phyloP scores from a whole-genome alignment of 2,888 invertebrate species.

The Melanostoma mellinum region DNA sequence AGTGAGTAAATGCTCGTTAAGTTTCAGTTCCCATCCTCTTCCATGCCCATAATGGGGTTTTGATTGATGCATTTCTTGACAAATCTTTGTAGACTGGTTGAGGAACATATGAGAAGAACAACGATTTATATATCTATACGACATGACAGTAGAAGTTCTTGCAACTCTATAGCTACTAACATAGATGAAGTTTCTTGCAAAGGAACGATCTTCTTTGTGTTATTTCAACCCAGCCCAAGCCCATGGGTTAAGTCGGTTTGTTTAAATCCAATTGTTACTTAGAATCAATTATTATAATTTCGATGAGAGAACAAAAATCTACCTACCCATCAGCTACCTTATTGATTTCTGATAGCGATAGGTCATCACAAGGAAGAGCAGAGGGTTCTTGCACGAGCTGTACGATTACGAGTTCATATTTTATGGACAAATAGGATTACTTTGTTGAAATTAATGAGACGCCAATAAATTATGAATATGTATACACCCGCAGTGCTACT shows the following conservation, averaged over 20 bases:
- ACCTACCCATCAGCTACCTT: too few relatives aligned
- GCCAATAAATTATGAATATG: slow-evolving; percentile 47
- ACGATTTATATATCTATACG: too few relatives aligned
- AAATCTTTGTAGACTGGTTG: too few relatives aligned
- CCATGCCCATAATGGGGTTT: not conserved
- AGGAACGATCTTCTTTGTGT: too few relatives aligned
- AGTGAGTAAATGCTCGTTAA: too few relatives aligned
- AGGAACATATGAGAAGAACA: too few relatives aligned
- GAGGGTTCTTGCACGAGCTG: not conserved
- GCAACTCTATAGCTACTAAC: too few relatives aligned
- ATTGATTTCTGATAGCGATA: slow-evolving; percentile 17
- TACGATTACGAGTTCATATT: slow-evolving; percentile 12
- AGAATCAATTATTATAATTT: slow-evolving; percentile 24
- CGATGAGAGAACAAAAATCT: not conserved
- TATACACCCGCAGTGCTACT: not conserved
- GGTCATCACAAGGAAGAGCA: not conserved
- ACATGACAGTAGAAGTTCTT: too few relatives aligned
- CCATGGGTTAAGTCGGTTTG: too few relatives aligned
- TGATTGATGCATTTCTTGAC: slow-evolving; percentile 2
- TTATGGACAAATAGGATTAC: slow-evolving; percentile 45
- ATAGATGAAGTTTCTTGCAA: too few relatives aligned
- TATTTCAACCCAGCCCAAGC: too few relatives aligned
- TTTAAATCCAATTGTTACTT: slow-evolving; percentile 16
- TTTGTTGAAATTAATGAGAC: slow-evolving; percentile 45
- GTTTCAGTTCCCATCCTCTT: too few relatives aligned